These are phyloP conservation scores for Heliconius hortense DNA, from an alignment of 2,888 invertebrate species.

Conservation along the genomic window DNA sequence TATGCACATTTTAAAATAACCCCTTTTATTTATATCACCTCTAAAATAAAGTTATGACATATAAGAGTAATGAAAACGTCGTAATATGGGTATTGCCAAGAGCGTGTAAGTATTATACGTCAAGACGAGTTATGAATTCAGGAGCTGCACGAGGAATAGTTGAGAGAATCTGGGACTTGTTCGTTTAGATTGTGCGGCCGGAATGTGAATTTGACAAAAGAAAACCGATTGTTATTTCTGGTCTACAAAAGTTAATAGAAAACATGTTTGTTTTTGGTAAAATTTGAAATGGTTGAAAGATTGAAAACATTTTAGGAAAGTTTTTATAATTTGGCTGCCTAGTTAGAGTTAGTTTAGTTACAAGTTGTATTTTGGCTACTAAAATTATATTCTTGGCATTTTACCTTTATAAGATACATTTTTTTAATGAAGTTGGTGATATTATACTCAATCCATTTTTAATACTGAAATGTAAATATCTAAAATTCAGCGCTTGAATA, in stretches of 20 bases:
- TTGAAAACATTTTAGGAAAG: neutral
- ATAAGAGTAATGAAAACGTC: conserved; percentile 53
- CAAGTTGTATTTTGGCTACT: neutral
- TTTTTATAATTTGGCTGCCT: neutral
- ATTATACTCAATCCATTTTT: neutral
- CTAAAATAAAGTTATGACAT: conserved; percentile 47
- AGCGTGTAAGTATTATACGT: conserved; percentile 49
- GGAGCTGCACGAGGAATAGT: conserved; percentile 63
- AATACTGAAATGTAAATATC: neutral
- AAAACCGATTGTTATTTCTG: conserved; percentile 3
- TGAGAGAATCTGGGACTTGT: conserved; percentile 43
- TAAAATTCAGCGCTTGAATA: neutral
- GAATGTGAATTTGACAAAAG: conserved; percentile 20
- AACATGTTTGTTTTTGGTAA: neutral
- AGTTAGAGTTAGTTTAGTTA: neutral
- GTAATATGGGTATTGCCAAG: conserved; percentile 57
- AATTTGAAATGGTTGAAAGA: neutral
- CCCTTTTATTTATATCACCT: conserved; percentile 19
- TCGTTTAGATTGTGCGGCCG: conserved; percentile 24
- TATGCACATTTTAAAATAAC: conserved; percentile 6
- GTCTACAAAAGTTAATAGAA: neutral
- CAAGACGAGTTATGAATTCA: conserved; percentile 68
- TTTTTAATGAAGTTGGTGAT: too few species aligned
- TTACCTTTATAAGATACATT: neutral
- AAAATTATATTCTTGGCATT: neutral